Base-by-base conservation (phyloP, 2,797 vertebrate genomes). In the Spea hammondii region DNA sequence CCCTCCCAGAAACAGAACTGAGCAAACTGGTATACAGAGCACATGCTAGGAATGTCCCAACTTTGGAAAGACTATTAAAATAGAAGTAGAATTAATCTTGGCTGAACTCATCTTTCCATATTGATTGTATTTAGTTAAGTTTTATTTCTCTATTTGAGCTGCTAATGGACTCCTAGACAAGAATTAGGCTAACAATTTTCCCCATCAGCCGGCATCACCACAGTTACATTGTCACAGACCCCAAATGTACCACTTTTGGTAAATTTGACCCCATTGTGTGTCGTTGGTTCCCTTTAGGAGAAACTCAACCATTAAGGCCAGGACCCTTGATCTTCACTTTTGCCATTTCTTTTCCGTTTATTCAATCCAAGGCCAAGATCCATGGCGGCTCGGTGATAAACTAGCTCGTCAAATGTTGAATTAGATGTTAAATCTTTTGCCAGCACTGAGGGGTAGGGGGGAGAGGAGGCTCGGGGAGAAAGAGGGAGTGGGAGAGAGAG, bases 361-460 rank as follows among this genome's bases (percentile, higher is more conserved):
- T 82, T 77, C 70, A 54, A 70, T 50, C 72, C 75, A 82, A 82
- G 80, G 80, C 75, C 75, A 59, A 14, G 10, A 60, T 70, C 17
- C 65, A 49, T 55, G 75, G 74, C 47, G 57, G 70, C 65, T 78
- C 17, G 0, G 70, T 82, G 80, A 82, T 82, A 74, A 82, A 78
- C 46, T 70, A 50, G 65, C 75, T 82, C 64, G 65, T 77, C 80
- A 74, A 75, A 64, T 74, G 49, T 57, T 82, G 70, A 82, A 78
- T 82, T 82, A 82, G 80, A 82, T 82, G 80, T 82, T 82, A 77
- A 82, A 82, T 82, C 80, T 82, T 82, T 76, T 82, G 75, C 80
- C 80, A 82, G 80, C 75, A 77, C 65, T 78, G 49, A 53, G 50
- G 70, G 70, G 60, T 67, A 64, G 69, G 70, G 50, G 80, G 45